Percentiles rank a stretch among this genome's conserved stretches.
These are phyloP conservation scores for Atherix ibis DNA, from an alignment of 2,888 invertebrate genomes.

Conservation along the genomic window DNA sequence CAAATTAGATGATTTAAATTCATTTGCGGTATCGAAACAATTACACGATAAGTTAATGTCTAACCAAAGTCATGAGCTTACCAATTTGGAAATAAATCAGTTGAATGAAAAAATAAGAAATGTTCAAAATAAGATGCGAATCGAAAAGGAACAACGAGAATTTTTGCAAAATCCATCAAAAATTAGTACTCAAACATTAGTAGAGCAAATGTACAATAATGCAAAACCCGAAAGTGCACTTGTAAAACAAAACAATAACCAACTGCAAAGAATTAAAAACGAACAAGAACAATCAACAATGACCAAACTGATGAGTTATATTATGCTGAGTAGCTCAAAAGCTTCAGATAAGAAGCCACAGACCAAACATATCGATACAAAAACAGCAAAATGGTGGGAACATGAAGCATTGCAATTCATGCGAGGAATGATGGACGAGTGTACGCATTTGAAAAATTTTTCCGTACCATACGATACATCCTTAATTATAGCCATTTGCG, in stretches of 20 bases:
- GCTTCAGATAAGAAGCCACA: conserved; percentile 10
- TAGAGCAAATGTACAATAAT: neutral
- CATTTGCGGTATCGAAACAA: conserved; percentile 32
- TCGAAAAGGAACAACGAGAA: conserved; percentile 3
- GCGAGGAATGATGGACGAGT: conserved; percentile 97
- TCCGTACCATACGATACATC: conserved; percentile 75
- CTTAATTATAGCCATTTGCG: conserved; percentile 80
- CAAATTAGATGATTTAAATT: conserved; percentile 18
- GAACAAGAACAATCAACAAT: conserved; percentile 16
- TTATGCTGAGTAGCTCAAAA: conserved; percentile 18
- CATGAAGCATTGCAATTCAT: conserved; percentile 81
- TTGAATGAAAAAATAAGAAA: conserved; percentile 30
- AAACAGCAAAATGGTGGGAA: conserved; percentile 52
- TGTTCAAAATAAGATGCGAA: conserved; percentile 8
- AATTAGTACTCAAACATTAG: conserved; percentile 3
- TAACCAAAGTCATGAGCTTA: conserved; percentile 33
- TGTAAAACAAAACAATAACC: neutral
- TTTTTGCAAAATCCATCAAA: conserved; percentile 3
- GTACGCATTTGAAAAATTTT: conserved; percentile 90
- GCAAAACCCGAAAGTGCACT: conserved; percentile 2
- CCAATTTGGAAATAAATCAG: conserved; percentile 35
- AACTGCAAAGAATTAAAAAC: neutral
- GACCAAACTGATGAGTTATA: conserved; percentile 28
- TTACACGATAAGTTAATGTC: conserved; percentile 35
- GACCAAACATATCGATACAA: conserved; percentile 34